Conservation (phyloP, 2,888 invertebrate species). For the Metallyticus violacea region DNA sequence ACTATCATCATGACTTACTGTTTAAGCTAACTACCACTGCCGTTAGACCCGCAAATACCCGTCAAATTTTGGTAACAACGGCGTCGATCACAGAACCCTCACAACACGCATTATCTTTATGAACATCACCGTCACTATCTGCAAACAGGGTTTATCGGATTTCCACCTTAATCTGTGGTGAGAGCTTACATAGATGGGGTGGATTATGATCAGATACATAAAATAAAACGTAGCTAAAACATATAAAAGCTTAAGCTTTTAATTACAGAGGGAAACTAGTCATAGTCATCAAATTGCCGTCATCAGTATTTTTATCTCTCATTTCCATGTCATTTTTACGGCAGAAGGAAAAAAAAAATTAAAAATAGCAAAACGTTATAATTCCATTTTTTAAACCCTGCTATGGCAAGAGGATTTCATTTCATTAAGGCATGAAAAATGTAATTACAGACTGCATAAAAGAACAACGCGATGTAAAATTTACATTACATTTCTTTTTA, state of each 20-base stretch:
- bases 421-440: background rate
- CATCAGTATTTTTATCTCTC: background rate
- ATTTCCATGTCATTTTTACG: background rate
- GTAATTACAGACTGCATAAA: background rate
- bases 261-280: background rate
- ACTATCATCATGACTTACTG: too few relatives aligned
- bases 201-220: background rate
- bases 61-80: too few relatives aligned
- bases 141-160: background rate
- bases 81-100: too few relatives aligned
- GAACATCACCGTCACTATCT: background rate
- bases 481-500: background rate
- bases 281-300: background rate
- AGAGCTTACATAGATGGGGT: background rate
- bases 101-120: too few relatives aligned
- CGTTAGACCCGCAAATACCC: too few relatives aligned
- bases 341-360: background rate
- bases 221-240: background rate
- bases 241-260: background rate
- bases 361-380: background rate
- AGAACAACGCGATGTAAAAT: background rate
- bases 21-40: too few relatives aligned
- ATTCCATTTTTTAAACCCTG: background rate
- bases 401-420: background rate
- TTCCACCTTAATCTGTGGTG: background rate